These are phyloP conservation scores for Muntiacus reevesi DNA, from an alignment of 2,113 vertebrate species.

Conservation along the genomic window DNA sequence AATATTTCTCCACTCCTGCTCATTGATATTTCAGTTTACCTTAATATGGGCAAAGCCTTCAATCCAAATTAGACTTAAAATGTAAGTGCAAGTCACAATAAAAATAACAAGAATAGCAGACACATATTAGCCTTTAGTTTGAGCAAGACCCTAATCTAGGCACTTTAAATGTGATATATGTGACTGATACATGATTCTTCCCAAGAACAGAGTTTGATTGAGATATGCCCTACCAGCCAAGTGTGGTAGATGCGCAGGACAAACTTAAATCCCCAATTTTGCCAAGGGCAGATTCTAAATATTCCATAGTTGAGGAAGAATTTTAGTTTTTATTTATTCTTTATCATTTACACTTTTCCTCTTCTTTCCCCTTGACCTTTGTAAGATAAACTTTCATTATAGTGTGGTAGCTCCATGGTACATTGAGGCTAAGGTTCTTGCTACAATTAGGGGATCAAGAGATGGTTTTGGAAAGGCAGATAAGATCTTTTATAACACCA, in stretches of 20 bases:
- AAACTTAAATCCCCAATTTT: neutral
- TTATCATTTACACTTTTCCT: neutral
- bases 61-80: slow-evolving; percentile 45
- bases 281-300: neutral
- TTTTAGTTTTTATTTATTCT: neutral
- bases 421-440: neutral
- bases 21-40: slow-evolving; percentile 44
- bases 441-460: neutral
- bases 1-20: slow-evolving; percentile 57
- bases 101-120: slow-evolving; percentile 16
- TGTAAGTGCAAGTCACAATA: slow-evolving; percentile 22
- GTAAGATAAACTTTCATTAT: neutral
- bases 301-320: neutral
- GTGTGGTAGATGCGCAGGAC: neutral
- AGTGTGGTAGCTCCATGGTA: neutral
- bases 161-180: neutral
- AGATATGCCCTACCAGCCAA: neutral
- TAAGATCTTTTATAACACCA: neutral
- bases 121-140: neutral
- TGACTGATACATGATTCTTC: neutral
- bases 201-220: neutral
- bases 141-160: neutral
- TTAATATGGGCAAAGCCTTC: slow-evolving; percentile 14
- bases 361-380: neutral
- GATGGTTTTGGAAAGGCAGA: neutral